Conservation (phyloP, 2,888 invertebrate genomes). For the Lordiphosa andalusiaca region DNA sequence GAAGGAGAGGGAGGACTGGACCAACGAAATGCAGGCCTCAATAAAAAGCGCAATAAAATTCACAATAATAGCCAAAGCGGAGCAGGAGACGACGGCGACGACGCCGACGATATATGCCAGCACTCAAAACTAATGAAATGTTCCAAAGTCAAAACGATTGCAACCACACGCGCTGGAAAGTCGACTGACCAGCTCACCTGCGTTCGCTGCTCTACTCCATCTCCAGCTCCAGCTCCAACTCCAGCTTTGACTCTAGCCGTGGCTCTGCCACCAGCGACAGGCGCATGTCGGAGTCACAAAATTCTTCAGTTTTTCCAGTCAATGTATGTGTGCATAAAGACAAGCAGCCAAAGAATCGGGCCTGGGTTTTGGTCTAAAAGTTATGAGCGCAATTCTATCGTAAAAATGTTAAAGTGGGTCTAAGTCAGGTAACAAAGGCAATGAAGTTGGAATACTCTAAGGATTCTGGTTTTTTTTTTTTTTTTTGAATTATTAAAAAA, state of each 20-base stretch:
- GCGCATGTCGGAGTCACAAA: constrained; percentile 59
- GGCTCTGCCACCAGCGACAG: constrained; percentile 48
- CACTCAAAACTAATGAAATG: constrained; percentile 76
- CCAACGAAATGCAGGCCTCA: constrained; percentile 61
- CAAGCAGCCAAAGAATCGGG: constrained; percentile 49
- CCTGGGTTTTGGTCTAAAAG: constrained; percentile 42
- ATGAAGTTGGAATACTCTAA: constrained; percentile 17
- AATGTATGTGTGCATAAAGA: constrained; percentile 38
- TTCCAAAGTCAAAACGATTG: constrained; percentile 67
- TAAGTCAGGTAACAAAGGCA: accelerated
- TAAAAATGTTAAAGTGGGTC: constrained; percentile 63
- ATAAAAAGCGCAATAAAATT: constrained; percentile 73
- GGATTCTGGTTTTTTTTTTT: too few relatives aligned
- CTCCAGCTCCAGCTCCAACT: constrained; percentile 19
- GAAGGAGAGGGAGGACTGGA: constrained; percentile 6
- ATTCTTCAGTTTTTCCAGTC: constrained; percentile 57
- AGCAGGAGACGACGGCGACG: constrained; percentile 32
- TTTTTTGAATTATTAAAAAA: too few relatives aligned
- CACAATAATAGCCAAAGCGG: constrained; percentile 68
- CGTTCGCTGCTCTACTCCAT: constrained; percentile 11
- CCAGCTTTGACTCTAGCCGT: constrained; percentile 26
- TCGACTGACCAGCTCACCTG: constrained; percentile 42
- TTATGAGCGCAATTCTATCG: constrained; percentile 74
- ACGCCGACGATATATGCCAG: constrained; percentile 63
- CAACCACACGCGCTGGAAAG: constrained; percentile 55